Evolutionary conservation across 2,888 invertebrate species (phyloP).

Genomic region (Orthonevra nobilis): DNA sequence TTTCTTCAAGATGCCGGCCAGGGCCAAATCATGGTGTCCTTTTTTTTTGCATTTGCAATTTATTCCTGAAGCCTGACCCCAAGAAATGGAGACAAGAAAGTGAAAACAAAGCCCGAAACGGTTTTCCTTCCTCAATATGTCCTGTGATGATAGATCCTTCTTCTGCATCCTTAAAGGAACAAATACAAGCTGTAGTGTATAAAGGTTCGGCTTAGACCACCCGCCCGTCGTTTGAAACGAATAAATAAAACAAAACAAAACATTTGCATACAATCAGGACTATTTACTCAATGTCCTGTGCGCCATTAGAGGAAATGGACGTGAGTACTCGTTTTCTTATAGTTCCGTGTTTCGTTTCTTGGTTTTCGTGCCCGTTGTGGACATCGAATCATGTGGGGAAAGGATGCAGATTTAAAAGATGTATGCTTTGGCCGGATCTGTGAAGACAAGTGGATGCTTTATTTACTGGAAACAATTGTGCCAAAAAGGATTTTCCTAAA

Average conservation of each 20-base stretch:
- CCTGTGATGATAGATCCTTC: conserved; percentile 21
- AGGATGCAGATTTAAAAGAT: not conserved
- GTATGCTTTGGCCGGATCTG: not conserved
- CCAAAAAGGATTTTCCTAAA: not conserved
- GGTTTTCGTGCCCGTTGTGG: not conserved
- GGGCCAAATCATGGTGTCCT: too few species aligned
- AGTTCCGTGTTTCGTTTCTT: conserved; percentile 9
- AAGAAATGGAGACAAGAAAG: too few species aligned
- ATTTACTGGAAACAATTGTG: conserved; percentile 17
- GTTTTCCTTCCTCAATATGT: conserved; percentile 10
- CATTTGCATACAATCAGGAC: conserved; percentile 63
- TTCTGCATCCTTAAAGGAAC: conserved; percentile 26
- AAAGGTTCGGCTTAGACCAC: too few species aligned
- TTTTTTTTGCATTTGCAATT: too few species aligned
- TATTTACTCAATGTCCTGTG: conserved; percentile 58
- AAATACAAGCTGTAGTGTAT: too few species aligned
- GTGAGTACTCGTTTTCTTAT: conserved; percentile 13
- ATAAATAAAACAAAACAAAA: conserved; percentile 52
- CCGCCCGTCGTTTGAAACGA: not conserved
- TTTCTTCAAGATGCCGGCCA: too few species aligned
- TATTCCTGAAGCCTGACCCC: too few species aligned
- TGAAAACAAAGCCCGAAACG: too few species aligned
- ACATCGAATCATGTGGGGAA: not conserved
- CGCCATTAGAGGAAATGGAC: conserved; percentile 27
- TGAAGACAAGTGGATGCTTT: conserved; percentile 5